phyloP scores from a whole-genome alignment of 2,888 invertebrate species.

The Dastarcus helophoroides region DNA sequence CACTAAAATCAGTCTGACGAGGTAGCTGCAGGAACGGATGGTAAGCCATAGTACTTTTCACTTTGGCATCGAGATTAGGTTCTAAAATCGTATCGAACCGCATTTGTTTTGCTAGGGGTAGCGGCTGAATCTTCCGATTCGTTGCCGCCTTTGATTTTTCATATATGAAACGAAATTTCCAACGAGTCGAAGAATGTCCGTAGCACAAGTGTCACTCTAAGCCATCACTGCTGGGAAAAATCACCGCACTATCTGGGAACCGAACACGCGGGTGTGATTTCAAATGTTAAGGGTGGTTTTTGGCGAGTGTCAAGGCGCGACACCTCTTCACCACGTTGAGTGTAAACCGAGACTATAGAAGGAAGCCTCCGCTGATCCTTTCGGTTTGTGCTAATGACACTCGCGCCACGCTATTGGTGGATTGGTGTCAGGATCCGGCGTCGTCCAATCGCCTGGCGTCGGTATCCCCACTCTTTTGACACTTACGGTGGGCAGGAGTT shows the following conservation, averaged over 20 bases:
- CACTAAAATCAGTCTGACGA: constrained; percentile 86
- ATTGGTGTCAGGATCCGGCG: constrained; percentile 31
- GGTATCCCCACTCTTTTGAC: constrained; percentile 38
- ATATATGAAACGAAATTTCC: constrained; percentile 5
- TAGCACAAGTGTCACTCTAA: constrained; percentile 5
- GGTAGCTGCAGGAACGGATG: constrained; percentile 81
- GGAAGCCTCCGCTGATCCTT: constrained; percentile 30
- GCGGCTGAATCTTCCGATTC: constrained; percentile 19
- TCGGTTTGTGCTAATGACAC: constrained; percentile 40
- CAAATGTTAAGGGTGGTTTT: constrained; percentile 12
- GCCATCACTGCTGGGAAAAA: too few species aligned
- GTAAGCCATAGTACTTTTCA: constrained; percentile 62
- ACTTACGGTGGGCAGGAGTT: constrained; percentile 36
- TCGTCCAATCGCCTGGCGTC: constrained; percentile 36
- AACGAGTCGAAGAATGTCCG: background rate
- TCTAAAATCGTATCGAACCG: constrained; percentile 45
- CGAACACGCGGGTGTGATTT: too few species aligned
- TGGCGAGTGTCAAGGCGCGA: constrained; percentile 29
- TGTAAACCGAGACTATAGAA: constrained; percentile 36
- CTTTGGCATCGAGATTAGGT: constrained; percentile 33
- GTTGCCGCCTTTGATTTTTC: constrained; percentile 9
- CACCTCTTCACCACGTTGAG: constrained; percentile 36
- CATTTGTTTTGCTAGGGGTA: constrained; percentile 36
- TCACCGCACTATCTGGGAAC: too few species aligned
- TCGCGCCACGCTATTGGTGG: constrained; percentile 33